Evolutionary conservation across 2,888 invertebrate species (phyloP).

Genomic region (Branchipolynoe longqiensis): DNA sequence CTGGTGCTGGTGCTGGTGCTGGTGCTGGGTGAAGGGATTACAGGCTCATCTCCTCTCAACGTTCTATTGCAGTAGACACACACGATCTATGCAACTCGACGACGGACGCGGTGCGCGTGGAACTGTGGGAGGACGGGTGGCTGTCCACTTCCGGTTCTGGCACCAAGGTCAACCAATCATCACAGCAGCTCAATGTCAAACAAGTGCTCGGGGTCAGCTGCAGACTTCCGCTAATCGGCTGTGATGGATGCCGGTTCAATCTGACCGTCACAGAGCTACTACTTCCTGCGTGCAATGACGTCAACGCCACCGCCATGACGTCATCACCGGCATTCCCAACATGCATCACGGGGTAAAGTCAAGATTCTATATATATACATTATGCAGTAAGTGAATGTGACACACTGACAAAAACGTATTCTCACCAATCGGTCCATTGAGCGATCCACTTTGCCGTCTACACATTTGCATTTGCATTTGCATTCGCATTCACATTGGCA

Average conservation of each 20-base stretch:
- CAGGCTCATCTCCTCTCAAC: too few relatives aligned
- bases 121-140: slow-evolving; percentile 12
- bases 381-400: not conserved
- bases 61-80: not conserved
- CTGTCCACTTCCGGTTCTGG: slow-evolving; percentile 1
- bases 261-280: not conserved
- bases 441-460: too few relatives aligned
- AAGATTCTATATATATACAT: not conserved
- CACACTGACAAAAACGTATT: too few relatives aligned
- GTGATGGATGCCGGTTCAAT: slow-evolving; percentile 16
- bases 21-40: too few relatives aligned
- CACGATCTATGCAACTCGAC: not conserved
- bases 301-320: not conserved
- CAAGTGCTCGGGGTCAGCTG: slow-evolving; percentile 17
- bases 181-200: not conserved
- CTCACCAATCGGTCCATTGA: too few relatives aligned
- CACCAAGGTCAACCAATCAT: not conserved
- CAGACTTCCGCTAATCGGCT: slow-evolving; percentile 5
- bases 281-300: slow-evolving; percentile 15
- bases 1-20: too few relatives aligned
- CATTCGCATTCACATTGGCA: too few relatives aligned
- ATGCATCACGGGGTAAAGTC: not conserved
- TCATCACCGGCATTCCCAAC: not conserved
- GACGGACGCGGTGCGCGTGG: slow-evolving; percentile 3
- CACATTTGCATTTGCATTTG: too few relatives aligned